phyloP scores from a whole-genome alignment of 1,140 invertebrate species.

The Philaenus spumarius region DNA sequence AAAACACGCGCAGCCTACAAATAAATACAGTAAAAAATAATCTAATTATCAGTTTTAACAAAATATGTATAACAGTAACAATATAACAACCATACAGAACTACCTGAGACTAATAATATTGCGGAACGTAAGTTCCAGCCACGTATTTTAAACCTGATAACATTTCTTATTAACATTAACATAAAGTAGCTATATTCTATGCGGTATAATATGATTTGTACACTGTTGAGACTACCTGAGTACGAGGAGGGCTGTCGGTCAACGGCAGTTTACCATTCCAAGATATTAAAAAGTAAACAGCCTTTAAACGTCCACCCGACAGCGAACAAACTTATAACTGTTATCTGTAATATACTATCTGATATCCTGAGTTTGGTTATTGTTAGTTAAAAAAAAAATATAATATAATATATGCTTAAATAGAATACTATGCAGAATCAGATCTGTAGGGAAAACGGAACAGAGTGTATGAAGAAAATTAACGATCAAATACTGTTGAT shows the following conservation, averaged over 20 bases:
- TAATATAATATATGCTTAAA: neutral
- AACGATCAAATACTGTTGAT: conserved; percentile 1
- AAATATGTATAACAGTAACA: too few relatives aligned
- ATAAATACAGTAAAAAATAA: too few relatives aligned
- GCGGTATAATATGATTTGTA: conserved; percentile 2
- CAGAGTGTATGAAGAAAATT: neutral
- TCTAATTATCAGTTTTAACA: too few relatives aligned
- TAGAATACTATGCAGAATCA: neutral
- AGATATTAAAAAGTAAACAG: too few relatives aligned
- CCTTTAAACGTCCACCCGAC: too few relatives aligned
- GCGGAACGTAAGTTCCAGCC: too few relatives aligned
- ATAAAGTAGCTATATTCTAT: conserved; percentile 4
- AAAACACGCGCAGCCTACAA: too few relatives aligned
- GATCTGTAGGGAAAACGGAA: neutral
- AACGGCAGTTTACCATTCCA: too few relatives aligned
- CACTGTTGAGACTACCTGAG: neutral
- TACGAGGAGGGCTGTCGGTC: neutral
- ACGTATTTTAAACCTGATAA: neutral
- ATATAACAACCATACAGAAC: too few relatives aligned
- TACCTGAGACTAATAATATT: too few relatives aligned
- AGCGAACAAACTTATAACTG: neutral
- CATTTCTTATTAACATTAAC: conserved; percentile 6
- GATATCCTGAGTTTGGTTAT: neutral
- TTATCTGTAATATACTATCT: neutral
- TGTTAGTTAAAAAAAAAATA: conserved; percentile 2